Percentiles rank a stretch among this genome's conserved stretches.
Conservation (phyloP, 2,888 invertebrate genomes). For the Tenthredo amoena region DNA sequence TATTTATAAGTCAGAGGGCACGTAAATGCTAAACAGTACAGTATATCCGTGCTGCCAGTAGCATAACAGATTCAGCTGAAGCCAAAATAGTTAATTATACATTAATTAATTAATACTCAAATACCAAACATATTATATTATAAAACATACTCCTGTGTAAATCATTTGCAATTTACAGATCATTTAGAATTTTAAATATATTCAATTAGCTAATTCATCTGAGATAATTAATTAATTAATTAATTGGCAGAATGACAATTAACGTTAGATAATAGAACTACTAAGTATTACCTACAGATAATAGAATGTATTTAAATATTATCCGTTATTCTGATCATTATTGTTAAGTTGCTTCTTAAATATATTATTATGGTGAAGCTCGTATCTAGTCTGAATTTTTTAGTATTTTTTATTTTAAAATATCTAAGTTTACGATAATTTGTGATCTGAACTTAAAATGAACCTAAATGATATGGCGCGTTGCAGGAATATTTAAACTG, state of each 20-base stretch:
- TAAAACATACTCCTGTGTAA: slow-evolving; percentile 65
- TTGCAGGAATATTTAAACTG: slow-evolving; percentile 69
- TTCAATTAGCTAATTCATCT: slow-evolving; percentile 73
- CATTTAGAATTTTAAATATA: slow-evolving; percentile 68
- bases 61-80: slow-evolving; percentile 67
- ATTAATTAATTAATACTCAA: slow-evolving; percentile 60
- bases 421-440: slow-evolving; percentile 60
- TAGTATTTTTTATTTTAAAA: slow-evolving; percentile 58
- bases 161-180: slow-evolving; percentile 70
- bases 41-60: slow-evolving; percentile 73
- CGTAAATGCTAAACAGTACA: slow-evolving; percentile 63
- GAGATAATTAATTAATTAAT: slow-evolving; percentile 66
- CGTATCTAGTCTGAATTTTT: slow-evolving; percentile 61
- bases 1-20: slow-evolving; percentile 42
- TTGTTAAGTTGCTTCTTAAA: slow-evolving; percentile 64
- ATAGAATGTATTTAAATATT: slow-evolving; percentile 68
- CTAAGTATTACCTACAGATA: slow-evolving; percentile 58
- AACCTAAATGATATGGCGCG: slow-evolving; percentile 67
- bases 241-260: slow-evolving; percentile 62
- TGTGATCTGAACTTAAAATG: slow-evolving; percentile 61
- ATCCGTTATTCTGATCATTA: slow-evolving; percentile 65
- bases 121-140: slow-evolving; percentile 59
- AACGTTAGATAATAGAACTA: slow-evolving; percentile 51
- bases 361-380: slow-evolving; percentile 60
- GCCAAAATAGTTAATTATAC: slow-evolving; percentile 67